Conservation (phyloP, 2,113 vertebrate species). For the Mesocricetus auratus region DNA sequence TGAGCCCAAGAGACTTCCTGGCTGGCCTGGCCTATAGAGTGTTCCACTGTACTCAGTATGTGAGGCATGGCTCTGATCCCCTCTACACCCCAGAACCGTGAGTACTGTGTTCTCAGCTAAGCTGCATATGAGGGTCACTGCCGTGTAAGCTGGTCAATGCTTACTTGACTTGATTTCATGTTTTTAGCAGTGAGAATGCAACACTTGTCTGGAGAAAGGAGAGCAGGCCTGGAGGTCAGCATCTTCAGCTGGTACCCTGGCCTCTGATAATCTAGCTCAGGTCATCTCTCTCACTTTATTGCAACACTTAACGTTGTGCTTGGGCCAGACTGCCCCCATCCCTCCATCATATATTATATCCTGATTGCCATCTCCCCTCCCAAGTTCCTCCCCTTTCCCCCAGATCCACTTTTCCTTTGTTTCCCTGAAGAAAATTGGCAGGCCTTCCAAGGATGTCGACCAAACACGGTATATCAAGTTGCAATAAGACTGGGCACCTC, state of each 20-base stretch:
- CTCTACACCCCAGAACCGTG: slow-evolving; percentile 99
- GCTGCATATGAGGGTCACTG: rapidly evolving
- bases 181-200: background rate
- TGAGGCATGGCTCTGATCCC: slow-evolving; percentile 97
- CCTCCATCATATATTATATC: too few relatives aligned
- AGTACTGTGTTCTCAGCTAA: slow-evolving; percentile 82
- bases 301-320: background rate
- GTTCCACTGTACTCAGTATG: slow-evolving; percentile 98
- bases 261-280: background rate
- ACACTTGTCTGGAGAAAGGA: background rate
- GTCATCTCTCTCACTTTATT: background rate
- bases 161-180: background rate
- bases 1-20: slow-evolving; percentile 97
- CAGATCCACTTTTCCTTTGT: too few relatives aligned
- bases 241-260: background rate
- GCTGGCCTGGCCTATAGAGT: slow-evolving; percentile 97
- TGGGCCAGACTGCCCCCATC: background rate
- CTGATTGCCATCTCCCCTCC: too few relatives aligned
- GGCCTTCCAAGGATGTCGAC: too few relatives aligned
- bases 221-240: background rate
- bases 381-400: too few relatives aligned
- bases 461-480: too few relatives aligned
- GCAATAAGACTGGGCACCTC: too few relatives aligned
- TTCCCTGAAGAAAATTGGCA: too few relatives aligned
- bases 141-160: background rate